Evolutionary conservation across 2,113 vertebrate genomes (phyloP).

Genomic region (Coptodon bakossiorum): DNA sequence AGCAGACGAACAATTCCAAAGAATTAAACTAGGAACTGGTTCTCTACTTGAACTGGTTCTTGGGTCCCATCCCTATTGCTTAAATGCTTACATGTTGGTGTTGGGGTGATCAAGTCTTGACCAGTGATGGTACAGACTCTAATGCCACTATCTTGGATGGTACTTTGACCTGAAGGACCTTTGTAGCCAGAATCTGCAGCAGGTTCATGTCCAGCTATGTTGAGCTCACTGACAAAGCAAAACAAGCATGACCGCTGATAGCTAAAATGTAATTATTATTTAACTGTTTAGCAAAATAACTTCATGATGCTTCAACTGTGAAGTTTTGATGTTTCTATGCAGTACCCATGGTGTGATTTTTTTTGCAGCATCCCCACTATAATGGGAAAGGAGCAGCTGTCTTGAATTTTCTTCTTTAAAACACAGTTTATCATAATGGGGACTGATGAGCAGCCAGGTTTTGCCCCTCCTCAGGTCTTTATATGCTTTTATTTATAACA

Average conservation of each 20-base stretch:
- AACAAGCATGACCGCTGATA: rapidly evolving
- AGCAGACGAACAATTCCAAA: not conserved
- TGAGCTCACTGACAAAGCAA: not conserved
- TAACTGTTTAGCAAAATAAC: not conserved
- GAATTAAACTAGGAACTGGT: not conserved
- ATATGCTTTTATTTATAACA: not conserved
- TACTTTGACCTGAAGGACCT: not conserved
- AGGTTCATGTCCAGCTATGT: not conserved
- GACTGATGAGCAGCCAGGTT: not conserved
- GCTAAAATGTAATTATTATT: not conserved
- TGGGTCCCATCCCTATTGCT: not conserved
- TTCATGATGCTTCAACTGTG: not conserved
- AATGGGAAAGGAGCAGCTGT: not conserved
- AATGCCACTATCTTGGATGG: not conserved
- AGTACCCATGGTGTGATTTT: not conserved
- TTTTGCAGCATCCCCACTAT: not conserved
- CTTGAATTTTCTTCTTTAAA: not conserved
- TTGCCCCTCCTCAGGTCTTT: not conserved
- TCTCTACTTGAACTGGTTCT: not conserved
- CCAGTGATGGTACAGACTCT: not conserved
- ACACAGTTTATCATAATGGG: not conserved
- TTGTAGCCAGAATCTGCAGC: not conserved
- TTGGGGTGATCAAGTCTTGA: not conserved
- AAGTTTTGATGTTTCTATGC: not conserved
- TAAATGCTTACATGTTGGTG: not conserved